phyloP scores from a whole-genome alignment of 2,113 vertebrate genomes.

The Semnornis frantzii region DNA sequence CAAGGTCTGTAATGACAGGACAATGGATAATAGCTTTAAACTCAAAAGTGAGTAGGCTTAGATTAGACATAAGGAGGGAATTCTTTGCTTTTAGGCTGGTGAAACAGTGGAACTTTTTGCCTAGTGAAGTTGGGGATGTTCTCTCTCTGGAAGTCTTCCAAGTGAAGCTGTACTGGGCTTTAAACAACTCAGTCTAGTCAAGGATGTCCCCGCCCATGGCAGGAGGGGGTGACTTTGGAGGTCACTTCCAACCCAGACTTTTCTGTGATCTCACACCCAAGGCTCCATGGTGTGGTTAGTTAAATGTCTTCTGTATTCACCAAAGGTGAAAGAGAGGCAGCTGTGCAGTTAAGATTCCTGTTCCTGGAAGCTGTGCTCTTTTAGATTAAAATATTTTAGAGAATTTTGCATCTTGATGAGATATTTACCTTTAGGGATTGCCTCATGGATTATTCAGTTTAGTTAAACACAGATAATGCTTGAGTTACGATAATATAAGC shows the following conservation, averaged over 20 bases:
- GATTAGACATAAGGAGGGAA: not conserved
- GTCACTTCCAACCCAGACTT: not conserved
- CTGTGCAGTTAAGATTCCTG: not conserved
- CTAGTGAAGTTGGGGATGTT: not conserved
- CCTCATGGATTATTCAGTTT: not conserved
- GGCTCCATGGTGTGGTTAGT: not conserved
- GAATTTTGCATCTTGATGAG: not conserved
- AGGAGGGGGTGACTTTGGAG: not conserved
- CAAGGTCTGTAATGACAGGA: not conserved
- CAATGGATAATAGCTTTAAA: not conserved
- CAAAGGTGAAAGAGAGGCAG: fast-evolving
- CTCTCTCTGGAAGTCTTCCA: not conserved
- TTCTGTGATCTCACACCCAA: not conserved
- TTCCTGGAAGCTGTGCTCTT: not conserved
- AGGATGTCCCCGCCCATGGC: not conserved
- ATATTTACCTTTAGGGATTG: not conserved
- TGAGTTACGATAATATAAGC: not conserved
- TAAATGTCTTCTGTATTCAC: not conserved
- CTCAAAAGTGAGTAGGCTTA: not conserved
- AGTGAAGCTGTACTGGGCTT: not conserved
- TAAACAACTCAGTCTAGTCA: not conserved
- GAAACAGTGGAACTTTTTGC: not conserved
- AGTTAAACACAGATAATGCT: not conserved
- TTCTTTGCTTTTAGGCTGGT: not conserved
- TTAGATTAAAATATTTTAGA: not conserved